Base-by-base conservation (phyloP, 92 coral and sea anemone species). In the Anthopleura xanthogrammica region DNA sequence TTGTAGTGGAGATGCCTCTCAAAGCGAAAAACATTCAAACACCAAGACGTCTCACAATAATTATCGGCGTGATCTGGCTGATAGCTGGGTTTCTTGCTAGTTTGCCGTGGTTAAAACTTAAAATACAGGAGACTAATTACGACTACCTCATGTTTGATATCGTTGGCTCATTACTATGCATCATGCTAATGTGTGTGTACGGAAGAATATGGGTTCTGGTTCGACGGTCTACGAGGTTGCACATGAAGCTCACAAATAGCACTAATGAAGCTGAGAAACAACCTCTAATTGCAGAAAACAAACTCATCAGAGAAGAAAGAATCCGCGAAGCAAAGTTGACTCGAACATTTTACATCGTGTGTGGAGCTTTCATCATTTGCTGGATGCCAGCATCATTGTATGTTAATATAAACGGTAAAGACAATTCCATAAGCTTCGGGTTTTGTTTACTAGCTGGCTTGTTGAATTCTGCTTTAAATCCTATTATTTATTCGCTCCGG, bases 161-260 rank as follows among this genome's bases (percentile, higher is more conserved):
- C 4, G 39, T 76, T 12, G 79, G 79, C 54, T 76, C 60, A 23
- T 20, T 76, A 43, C 23, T 76, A 19, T 14, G 8, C 2, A 76
- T 52, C 13, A 43, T 16, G 5, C 20, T 76, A 50, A 5, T 76
- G 17, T 43, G 56, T 43, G 56, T 76, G 3, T 76, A 76, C 13
- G 79, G 79, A n/a, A 19, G 79, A 76, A 46, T 76, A 41, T 76
- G 55, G 36, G 58, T 76, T 42, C 79, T 76, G 12, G 79, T 76
- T 42, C 79, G 79, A 1, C 79, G 79, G 43, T 76, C 60, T 41
- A 12, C 55, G 13, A 68, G 17, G 0, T 8, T 68, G 0, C 74
- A 36, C 12, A 23, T n/a, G 36, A 11, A 68, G 41, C 11, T 68
- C 19, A 23, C 58, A 8, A 12, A 29, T 29, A 1, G 16, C 11